Conservation (phyloP, 2,113 vertebrate genomes). For the Hippocampus abdominalis region DNA sequence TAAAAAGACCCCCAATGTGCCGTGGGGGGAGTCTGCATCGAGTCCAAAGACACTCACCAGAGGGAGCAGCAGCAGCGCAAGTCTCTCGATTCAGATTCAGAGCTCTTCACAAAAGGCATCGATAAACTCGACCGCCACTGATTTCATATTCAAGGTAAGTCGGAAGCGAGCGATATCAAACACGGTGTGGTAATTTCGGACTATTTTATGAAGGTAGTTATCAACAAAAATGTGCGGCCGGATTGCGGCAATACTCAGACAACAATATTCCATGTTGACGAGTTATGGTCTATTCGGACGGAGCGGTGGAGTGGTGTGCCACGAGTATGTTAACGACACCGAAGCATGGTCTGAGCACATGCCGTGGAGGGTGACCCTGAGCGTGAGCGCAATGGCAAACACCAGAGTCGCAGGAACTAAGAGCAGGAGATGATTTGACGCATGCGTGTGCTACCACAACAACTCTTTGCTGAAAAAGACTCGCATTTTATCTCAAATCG, state of each 20-base stretch:
- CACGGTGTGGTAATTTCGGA: neutral
- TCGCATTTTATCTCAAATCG: neutral
- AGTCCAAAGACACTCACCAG: conserved; percentile 28
- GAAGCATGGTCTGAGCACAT: conserved; percentile 51
- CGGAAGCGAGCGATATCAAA: neutral
- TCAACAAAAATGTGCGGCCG: neutral
- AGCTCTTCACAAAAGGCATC: conserved; percentile 25
- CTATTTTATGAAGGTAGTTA: neutral
- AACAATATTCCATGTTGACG: neutral
- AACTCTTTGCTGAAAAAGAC: neutral
- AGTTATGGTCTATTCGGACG: too few species aligned
- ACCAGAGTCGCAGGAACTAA: neutral
- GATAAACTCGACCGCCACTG: conserved; percentile 6
- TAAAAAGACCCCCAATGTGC: conserved; percentile 62
- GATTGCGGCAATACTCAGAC: neutral
- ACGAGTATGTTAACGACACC: neutral
- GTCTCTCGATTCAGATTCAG: conserved; percentile 10
- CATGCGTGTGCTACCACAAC: neutral
- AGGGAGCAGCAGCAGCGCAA: conserved; percentile 6
- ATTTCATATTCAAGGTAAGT: conserved; percentile 54
- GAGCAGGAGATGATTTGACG: neutral
- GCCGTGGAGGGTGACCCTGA: conserved; percentile 57
- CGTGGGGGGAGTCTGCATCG: conserved; percentile 24
- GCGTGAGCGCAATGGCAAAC: conserved; percentile 24
- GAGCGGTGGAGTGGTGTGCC: neutral